Evolutionary conservation across 2,797 vertebrate genomes (phyloP).

Genomic region (Echiichthys vipera): DNA sequence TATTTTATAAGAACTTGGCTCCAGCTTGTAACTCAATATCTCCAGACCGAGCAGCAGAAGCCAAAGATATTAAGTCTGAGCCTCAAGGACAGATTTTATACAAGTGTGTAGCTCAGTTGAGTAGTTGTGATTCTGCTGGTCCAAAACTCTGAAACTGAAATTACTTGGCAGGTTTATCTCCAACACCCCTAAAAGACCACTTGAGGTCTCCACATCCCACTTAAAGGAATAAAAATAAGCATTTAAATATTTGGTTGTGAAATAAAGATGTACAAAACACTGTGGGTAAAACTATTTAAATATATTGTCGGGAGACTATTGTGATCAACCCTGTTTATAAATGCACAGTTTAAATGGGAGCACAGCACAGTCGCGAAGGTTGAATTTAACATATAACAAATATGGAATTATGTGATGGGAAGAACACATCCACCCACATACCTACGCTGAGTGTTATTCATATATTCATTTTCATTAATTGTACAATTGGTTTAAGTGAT

Average conservation of each 20-base stretch:
- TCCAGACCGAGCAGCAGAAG: constrained; percentile 37
- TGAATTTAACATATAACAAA: neutral
- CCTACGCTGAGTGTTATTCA: constrained; percentile 1
- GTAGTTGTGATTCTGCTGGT: neutral
- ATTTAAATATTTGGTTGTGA: neutral
- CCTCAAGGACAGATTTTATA: constrained; percentile 62
- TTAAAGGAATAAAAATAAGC: neutral
- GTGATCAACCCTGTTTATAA: neutral
- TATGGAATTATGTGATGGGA: neutral
- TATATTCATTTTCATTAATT: no score
- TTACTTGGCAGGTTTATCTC: constrained; percentile 8
- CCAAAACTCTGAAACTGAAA: constrained; percentile 19
- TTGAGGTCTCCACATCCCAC: neutral
- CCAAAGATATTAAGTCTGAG: constrained; percentile 43
- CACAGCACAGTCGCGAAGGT: neutral
- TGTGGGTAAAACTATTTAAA: neutral
- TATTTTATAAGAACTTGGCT: constrained; percentile 47
- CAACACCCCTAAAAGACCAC: neutral
- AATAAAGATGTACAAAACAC: neutral
- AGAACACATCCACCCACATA: constrained; percentile 4
- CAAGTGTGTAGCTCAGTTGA: constrained; percentile 21
- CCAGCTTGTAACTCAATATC: constrained; percentile 38
- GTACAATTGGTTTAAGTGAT: neutral
- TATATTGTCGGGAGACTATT: neutral
- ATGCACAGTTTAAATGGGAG: neutral